Evolutionary conservation across 2,888 invertebrate genomes (phyloP).

Genomic region (Lamellibrachia columna): DNA sequence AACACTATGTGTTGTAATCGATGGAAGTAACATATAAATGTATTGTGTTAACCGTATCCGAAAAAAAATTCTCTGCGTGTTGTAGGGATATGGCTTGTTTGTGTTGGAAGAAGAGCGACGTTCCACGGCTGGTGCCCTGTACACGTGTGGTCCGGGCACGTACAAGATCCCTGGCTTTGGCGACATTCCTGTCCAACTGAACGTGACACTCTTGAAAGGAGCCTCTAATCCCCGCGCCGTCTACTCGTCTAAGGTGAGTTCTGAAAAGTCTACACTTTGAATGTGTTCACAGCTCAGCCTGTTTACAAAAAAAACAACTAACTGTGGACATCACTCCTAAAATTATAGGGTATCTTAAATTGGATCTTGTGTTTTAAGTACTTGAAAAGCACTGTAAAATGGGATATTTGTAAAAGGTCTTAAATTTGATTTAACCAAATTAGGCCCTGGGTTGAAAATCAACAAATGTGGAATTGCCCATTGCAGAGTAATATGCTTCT

Average conservation of each 20-base stretch:
- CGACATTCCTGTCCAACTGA: conserved; percentile 90
- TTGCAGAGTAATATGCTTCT: not conserved
- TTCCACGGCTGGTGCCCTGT: conserved; percentile 83
- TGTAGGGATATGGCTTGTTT: conserved; percentile 86
- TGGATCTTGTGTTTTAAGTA: too few species aligned
- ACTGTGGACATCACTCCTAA: too few species aligned
- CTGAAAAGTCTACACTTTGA: not conserved
- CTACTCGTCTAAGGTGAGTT: conserved; percentile 88
- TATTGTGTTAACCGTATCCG: too few species aligned
- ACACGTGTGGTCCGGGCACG: conserved; percentile 88
- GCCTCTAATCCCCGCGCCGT: conserved; percentile 89
- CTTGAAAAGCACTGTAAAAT: too few species aligned
- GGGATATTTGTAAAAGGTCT: too few species aligned
- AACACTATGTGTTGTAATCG: too few species aligned
- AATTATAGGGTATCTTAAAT: too few species aligned
- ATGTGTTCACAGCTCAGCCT: not conserved
- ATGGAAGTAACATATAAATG: too few species aligned
- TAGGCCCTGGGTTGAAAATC: too few species aligned
- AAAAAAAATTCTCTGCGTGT: not conserved
- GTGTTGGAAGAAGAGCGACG: conserved; percentile 89
- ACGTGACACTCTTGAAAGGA: conserved; percentile 91
- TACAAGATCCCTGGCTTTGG: conserved; percentile 94
- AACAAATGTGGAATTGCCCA: too few species aligned
- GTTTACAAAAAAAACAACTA: not conserved
- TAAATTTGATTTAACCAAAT: too few species aligned